Percentiles rank a stretch among this genome's conserved stretches.
Evolutionary conservation across 2,113 vertebrate genomes (phyloP).

Genomic region (Pipra filicauda): DNA sequence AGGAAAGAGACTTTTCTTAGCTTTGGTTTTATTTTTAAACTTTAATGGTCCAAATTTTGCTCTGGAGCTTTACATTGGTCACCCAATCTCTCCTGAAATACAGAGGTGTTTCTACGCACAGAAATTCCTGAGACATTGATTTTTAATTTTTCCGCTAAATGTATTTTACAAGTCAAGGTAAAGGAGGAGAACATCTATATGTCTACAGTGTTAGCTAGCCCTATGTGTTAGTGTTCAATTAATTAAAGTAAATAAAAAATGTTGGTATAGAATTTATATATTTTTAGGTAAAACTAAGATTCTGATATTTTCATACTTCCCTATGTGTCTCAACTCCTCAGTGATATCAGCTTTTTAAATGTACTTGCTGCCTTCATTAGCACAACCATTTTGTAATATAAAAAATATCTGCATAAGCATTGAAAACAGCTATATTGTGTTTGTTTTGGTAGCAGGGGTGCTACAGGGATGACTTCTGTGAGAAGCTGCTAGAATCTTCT

Average conservation of each 20-base stretch:
- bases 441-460: background rate
- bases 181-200: background rate
- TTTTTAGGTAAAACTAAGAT: conserved; percentile 13
- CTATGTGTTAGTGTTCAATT: background rate
- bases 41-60: background rate
- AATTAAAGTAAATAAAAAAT: conserved; percentile 12
- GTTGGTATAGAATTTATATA: background rate
- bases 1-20: background rate
- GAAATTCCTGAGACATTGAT: background rate
- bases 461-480: background rate
- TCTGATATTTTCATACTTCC: background rate
- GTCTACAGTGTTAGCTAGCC: background rate
- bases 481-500: background rate
- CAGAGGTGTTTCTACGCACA: background rate
- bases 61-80: background rate
- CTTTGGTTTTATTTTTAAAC: background rate
- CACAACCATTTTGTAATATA: background rate
- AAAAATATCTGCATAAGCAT: background rate
- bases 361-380: background rate
- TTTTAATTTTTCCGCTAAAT: background rate
- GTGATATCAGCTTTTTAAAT: background rate
- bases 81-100: background rate
- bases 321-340: background rate
- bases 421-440: background rate
- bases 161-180: background rate